Base-by-base conservation (phyloP, 2,797 vertebrate genomes). In the Lacerta agilis region DNA sequence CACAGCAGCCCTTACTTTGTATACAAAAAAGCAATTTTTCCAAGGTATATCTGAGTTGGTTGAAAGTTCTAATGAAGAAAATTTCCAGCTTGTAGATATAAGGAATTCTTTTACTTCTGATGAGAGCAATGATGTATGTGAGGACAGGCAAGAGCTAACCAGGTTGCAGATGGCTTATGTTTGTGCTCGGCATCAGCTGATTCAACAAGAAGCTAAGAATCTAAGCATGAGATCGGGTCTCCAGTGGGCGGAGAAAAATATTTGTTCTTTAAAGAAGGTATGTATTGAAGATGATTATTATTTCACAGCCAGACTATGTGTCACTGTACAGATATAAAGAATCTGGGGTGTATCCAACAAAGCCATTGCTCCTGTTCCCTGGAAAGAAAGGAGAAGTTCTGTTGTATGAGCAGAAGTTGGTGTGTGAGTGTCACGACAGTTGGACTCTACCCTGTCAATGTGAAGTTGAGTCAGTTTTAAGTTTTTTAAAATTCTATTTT, bases 81-180 rank as follows among this genome's bases (percentile, higher is more conserved):
- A 95, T 90, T 97, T 98, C 89, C 97, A 97, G 18, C 95, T 98
- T 41, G 92, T 97, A 61, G 97, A 98, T 90, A 90, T 97, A 77
- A 97, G 96, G 78, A 93, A 95, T 41, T 94, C 95, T 85, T 95
- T 95, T 67, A 43, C 91, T 71, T 85, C 77, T 88, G 96, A 95
- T 25, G 95, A 96, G 49, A 90, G 89, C 76, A 72, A 91, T 5
- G 92, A 89, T 17, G 13, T 92, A 67, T 94, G 95, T 82, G 96
- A 98, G 71, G 95, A 90, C 49, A 97, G 91, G 87, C 95, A 90
- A 1, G 98, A 99, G 95, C 96, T 98, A 95, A 96, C 96, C 67
- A 97, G 97, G 93, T 95, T 99, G 76, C 98, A 98, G 94, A 96
- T 98, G 92, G 97, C 98, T 0, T 97, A 98, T 89, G 95, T 98